phyloP scores from a whole-genome alignment of 2,888 invertebrate species.

The Oscheius sp. region DNA sequence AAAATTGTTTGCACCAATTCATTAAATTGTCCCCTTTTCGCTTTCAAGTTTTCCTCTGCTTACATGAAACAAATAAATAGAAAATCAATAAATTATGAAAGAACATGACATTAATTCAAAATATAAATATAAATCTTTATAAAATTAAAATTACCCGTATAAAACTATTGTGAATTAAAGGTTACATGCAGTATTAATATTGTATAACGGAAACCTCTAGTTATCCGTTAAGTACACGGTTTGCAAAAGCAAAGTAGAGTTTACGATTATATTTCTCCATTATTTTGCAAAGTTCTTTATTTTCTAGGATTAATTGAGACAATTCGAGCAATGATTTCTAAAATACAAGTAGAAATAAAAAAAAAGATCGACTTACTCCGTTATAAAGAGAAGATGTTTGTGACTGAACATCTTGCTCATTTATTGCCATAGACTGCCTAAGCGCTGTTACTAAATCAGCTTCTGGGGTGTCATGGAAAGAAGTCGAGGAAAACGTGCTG shows the following conservation, averaged over 20 bases:
- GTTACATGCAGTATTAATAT: neutral
- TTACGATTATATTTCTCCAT: neutral
- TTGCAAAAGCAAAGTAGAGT: slow-evolving; percentile 1
- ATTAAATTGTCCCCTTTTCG: too few species aligned
- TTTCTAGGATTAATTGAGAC: neutral
- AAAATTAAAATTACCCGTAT: too few species aligned
- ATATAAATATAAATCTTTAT: too few species aligned
- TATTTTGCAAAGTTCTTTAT: neutral
- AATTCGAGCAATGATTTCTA: neutral
- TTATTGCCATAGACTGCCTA: neutral
- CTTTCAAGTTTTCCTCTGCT: too few species aligned
- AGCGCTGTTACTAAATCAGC: too few species aligned
- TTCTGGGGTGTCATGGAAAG: too few species aligned
- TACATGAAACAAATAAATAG: neutral
- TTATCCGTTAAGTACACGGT: neutral
- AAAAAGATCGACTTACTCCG: neutral
- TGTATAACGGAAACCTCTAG: neutral
- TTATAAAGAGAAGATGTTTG: neutral
- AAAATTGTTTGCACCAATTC: too few species aligned
- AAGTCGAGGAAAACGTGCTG: too few species aligned
- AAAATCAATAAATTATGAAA: neutral
- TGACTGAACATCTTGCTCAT: neutral
- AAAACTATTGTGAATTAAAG: too few species aligned
- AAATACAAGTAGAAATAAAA: neutral
- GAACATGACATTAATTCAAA: too few species aligned